Base-by-base conservation (phyloP, 2,888 invertebrate genomes). In the Masnerella sp. region DNA sequence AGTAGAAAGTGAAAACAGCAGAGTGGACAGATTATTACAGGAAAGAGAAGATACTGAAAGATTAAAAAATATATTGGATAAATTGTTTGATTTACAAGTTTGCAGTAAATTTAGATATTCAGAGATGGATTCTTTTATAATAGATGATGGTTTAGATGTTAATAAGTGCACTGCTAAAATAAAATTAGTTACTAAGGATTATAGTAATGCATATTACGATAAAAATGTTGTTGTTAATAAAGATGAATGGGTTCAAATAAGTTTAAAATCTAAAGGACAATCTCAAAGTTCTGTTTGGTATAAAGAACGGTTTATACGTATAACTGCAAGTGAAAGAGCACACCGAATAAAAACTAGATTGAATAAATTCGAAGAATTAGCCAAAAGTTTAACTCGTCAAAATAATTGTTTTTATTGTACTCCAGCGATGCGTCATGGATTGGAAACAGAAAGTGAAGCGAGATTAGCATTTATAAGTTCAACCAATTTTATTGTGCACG, bases 231-330 rank as follows among this genome's bases (percentile, higher is more conserved):
- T 20, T 1, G 42, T 42, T 2, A 7, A 42, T 20, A 11, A 18
- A n/a, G 2, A 47, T 17, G 22, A 54, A 17, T 54, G 54, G 54
- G 8, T 54, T 0, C 20, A 54, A 15, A 54, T 40, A 5, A 22
- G 25, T 28, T 7, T 54, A 2, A 25, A 54, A 28, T 54, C 40
- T 1, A 11, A 38, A 1, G 11, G 30, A 5, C 15, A 54, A 30
- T 54, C 54, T n/a, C 5, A 25, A 7, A 22, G 15, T 17, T 40
- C 38, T 9, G 40, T 11, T 4, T 54, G 54, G 54, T 38, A 38
- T 12, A 38, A 54, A 54, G 42, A 56, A 32, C 12, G 42, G 5
- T 56, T 3, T n/a, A 43, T 40, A 3, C 0, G 30, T 12, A 56
- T 43, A 1, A 56, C 30, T 18, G 25, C 25, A 5, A 40, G 28